phyloP scores from a whole-genome alignment of 2,113 vertebrate genomes.

The Istiophorus platypterus region DNA sequence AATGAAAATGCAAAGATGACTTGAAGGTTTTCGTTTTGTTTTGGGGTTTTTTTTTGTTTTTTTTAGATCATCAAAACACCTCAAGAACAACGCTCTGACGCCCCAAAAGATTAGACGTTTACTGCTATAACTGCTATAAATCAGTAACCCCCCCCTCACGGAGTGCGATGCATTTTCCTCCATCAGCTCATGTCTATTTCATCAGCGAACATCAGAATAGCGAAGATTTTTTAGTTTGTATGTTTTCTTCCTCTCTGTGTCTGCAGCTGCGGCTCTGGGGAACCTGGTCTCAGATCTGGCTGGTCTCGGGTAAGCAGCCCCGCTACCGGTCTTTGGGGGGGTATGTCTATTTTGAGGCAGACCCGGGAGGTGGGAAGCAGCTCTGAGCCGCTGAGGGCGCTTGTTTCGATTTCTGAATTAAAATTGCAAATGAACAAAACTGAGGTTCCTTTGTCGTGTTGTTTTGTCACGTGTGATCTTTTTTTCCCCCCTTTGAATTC shows the following conservation, averaged over 20 bases:
- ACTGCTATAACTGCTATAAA: too few species aligned
- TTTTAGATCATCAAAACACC: too few species aligned
- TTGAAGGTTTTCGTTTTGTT: too few species aligned
- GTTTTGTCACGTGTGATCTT: neutral
- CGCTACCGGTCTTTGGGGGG: neutral
- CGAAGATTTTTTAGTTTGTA: too few species aligned
- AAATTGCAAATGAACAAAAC: neutral
- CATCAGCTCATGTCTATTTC: neutral
- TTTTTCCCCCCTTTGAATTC: neutral
- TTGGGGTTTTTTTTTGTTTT: too few species aligned
- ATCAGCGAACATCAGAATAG: neutral
- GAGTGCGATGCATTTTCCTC: too few species aligned
- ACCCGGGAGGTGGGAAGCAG: neutral
- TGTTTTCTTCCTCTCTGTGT: constrained; percentile 30
- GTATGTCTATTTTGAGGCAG: neutral
- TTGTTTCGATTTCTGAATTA: neutral
- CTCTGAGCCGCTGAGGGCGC: neutral
- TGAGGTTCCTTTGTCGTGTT: neutral
- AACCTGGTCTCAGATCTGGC: constrained; percentile 98
- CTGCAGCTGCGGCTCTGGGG: constrained; percentile 93
- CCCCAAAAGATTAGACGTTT: too few species aligned
- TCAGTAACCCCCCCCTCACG: too few species aligned
- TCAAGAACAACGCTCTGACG: too few species aligned
- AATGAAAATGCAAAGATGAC: too few species aligned
- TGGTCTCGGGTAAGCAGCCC: constrained; percentile 91